A percentile compares a stretch with the other conserved stretches of the same genome.
Conservation (phyloP, 2,113 vertebrate genomes). For the Typhlomys cinereus region DNA sequence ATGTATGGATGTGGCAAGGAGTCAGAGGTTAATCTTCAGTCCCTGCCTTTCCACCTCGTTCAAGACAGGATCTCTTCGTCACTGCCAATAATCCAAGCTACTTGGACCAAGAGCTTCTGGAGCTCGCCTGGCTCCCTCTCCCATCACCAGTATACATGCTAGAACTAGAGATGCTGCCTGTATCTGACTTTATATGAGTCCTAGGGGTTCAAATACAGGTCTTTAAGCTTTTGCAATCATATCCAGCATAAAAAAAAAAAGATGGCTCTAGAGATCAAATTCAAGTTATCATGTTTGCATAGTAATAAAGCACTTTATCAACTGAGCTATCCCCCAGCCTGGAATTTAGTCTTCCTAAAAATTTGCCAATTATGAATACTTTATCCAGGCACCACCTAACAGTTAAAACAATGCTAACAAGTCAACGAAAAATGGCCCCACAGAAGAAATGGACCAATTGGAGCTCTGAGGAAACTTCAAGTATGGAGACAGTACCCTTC, state of each 20-base stretch:
- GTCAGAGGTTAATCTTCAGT: background rate
- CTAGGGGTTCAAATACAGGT: background rate
- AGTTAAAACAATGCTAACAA: constrained; percentile 13
- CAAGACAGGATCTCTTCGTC: background rate
- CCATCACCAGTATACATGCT: no score
- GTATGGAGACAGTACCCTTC: background rate
- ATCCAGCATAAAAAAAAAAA: no score
- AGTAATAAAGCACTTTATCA: no score
- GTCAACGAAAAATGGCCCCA: constrained; percentile 18
- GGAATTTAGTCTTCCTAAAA: constrained; percentile 3
- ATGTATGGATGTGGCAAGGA: background rate
- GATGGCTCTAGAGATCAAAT: no score
- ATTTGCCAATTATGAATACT: background rate
- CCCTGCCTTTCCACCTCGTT: no score
- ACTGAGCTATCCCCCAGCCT: background rate
- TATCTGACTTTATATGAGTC: no score
- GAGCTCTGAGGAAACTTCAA: background rate
- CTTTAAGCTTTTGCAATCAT: background rate
- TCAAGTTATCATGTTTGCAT: no score
- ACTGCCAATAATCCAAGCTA: background rate
- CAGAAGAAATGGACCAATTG: background rate
- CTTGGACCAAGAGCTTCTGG: background rate
- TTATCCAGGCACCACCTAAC: background rate
- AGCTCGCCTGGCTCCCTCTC: background rate
- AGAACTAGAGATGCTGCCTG: background rate